Conservation (phyloP, 2,888 invertebrate species). For the Ectobius pallidus region DNA sequence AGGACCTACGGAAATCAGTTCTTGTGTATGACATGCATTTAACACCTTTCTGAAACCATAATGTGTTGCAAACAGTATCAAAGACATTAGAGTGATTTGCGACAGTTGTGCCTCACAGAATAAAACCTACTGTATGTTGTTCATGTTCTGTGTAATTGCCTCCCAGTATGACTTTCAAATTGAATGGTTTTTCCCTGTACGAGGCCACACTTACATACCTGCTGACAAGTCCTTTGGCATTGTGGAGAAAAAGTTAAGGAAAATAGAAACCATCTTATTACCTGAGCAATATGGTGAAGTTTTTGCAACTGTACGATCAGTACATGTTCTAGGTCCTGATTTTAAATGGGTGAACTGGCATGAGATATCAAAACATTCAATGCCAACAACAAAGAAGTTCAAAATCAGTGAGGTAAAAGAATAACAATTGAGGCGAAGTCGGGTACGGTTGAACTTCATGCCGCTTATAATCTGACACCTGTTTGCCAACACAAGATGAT, state of each 20-base stretch:
- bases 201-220: not conserved
- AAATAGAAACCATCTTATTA: not conserved
- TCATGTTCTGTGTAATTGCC: too few species aligned
- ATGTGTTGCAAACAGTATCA: too few species aligned
- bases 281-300: not conserved
- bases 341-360: slow-evolving; percentile 7
- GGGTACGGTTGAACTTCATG: not conserved
- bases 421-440: not conserved
- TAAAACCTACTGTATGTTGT: too few species aligned
- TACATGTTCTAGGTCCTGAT: not conserved
- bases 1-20: too few species aligned
- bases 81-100: too few species aligned
- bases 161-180: too few species aligned
- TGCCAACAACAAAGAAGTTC: not conserved
- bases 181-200: not conserved
- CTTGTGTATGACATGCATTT: too few species aligned
- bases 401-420: not conserved
- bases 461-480: not conserved
- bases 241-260: not conserved
- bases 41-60: too few species aligned
- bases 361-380: not conserved
- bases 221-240: not conserved
- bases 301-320: not conserved
- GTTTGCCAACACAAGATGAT: not conserved
- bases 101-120: too few species aligned